phyloP scores from a whole-genome alignment of 1,140 invertebrate species.

The Stegodyphus dumicola region DNA sequence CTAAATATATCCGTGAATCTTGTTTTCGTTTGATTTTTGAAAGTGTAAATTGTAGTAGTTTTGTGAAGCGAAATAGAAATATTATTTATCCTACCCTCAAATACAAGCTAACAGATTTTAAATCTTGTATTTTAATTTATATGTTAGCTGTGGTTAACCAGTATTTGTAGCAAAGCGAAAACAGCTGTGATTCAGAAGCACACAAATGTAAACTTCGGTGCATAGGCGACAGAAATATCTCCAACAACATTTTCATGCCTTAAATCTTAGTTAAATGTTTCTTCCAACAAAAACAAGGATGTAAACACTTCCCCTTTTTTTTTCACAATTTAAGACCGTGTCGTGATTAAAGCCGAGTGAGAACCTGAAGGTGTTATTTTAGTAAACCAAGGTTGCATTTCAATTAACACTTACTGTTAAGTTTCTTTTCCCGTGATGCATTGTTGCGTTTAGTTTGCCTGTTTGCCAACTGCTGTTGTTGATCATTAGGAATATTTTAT shows the following conservation, averaged over 20 bases:
- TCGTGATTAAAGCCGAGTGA: background rate
- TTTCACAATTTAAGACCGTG: background rate
- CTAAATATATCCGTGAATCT: too few species aligned
- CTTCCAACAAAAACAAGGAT: background rate
- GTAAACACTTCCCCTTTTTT: background rate
- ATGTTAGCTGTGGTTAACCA: background rate
- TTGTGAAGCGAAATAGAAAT: too few species aligned
- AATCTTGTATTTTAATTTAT: background rate
- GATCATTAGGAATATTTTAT: too few species aligned
- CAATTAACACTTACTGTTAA: background rate
- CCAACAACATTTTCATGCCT: background rate
- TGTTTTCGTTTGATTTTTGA: too few species aligned
- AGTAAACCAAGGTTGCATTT: slow-evolving; percentile 7
- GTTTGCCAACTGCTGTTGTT: too few species aligned
- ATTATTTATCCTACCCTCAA: too few species aligned
- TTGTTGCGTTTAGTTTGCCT: too few species aligned
- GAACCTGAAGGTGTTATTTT: slow-evolving; percentile 1
- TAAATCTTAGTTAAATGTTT: background rate
- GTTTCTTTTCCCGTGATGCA: too few species aligned
- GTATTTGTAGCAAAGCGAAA: background rate
- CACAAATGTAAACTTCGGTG: background rate
- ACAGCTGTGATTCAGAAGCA: background rate
- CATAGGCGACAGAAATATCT: background rate
- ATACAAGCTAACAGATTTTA: background rate
- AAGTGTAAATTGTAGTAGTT: too few species aligned